These are phyloP conservation scores for Perithous albicinctus DNA, from an alignment of 2,888 invertebrate species.

Conservation along the genomic window DNA sequence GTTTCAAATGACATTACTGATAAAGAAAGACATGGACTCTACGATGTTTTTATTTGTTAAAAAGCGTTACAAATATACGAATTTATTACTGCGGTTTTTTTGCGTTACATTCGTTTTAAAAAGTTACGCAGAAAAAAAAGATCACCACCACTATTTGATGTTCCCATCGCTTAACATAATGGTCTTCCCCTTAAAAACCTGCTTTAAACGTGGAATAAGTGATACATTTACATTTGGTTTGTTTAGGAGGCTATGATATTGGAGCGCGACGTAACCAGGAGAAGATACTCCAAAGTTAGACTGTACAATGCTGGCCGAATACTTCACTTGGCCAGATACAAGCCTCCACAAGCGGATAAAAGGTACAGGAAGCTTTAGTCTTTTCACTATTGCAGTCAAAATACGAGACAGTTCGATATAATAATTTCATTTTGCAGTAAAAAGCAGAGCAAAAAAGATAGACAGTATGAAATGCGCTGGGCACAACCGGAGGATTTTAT, in stretches of 20 bases:
- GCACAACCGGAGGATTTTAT: constrained; percentile 92
- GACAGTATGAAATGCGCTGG: constrained; percentile 91
- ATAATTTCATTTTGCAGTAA: background rate
- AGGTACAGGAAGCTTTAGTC: constrained; percentile 39
- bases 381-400: background rate
- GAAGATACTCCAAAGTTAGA: constrained; percentile 89
- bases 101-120: no score
- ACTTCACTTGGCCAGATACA: constrained; percentile 90
- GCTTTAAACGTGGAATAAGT: background rate
- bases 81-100: no score
- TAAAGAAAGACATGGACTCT: no score
- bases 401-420: background rate
- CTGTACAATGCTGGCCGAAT: constrained; percentile 93
- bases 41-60: no score
- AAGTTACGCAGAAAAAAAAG: no score
- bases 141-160: no score
- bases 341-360: constrained; percentile 86
- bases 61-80: no score
- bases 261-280: constrained; percentile 88
- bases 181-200: background rate
- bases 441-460: constrained; percentile 83
- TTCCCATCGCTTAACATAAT: no score
- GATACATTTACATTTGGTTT: background rate
- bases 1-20: no score
- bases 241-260: constrained; percentile 88